Evolutionary conservation across 2,888 invertebrate species (phyloP).

Genomic region (Liodrosophila aerea): DNA sequence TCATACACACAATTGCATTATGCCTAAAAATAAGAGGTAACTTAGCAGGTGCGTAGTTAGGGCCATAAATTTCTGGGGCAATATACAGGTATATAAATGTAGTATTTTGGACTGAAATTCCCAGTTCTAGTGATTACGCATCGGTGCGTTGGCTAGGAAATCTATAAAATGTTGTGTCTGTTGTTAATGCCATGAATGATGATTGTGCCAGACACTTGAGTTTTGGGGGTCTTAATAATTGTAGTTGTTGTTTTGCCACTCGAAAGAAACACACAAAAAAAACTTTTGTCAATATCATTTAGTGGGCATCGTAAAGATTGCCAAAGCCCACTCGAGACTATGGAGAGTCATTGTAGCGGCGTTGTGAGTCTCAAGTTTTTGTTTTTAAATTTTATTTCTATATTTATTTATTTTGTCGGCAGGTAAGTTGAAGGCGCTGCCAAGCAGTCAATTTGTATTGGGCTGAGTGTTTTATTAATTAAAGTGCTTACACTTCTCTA

Average conservation of each 20-base stretch:
- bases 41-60: constrained; percentile 19
- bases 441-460: constrained; percentile 68
- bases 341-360: constrained; percentile 68
- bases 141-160: constrained; percentile 33
- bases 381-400: constrained; percentile 10
- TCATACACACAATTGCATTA: constrained; percentile 1
- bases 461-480: constrained; percentile 75
- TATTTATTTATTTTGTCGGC: constrained; percentile 30
- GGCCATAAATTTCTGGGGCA: constrained; percentile 36
- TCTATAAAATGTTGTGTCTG: constrained; percentile 48
- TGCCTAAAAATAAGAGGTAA: neutral
- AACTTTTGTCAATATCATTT: constrained; percentile 77
- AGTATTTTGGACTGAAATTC: constrained; percentile 7
- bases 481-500: constrained; percentile 59
- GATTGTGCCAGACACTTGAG: constrained; percentile 71
- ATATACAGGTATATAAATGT: constrained; percentile 1
- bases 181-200: constrained; percentile 60
- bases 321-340: constrained; percentile 71
- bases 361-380: constrained; percentile 39
- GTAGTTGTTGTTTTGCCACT: constrained; percentile 57
- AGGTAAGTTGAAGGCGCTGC: constrained; percentile 36
- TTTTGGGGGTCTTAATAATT: constrained; percentile 41
- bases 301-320: constrained; percentile 77
- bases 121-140: constrained; percentile 60
- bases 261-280: constrained; percentile 29